These are phyloP conservation scores for Cygnus olor DNA, from an alignment of 2,797 vertebrate genomes.

Conservation along the genomic window DNA sequence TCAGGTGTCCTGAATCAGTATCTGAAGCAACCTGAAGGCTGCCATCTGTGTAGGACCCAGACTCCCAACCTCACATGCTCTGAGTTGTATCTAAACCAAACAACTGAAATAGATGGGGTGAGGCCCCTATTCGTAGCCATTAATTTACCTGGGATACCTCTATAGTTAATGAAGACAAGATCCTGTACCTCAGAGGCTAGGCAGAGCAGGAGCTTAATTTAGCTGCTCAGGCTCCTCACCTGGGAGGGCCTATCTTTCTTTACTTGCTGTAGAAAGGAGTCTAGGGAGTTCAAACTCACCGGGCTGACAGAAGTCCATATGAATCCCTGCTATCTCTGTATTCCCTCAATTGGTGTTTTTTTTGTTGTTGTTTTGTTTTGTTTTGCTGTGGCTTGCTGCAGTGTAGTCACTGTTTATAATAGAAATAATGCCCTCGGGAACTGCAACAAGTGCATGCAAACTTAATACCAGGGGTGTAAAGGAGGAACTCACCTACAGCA, in stretches of 20 bases:
- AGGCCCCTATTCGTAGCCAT: not conserved
- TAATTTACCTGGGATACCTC: not conserved
- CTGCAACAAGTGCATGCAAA: not conserved
- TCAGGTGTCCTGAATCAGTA: not conserved
- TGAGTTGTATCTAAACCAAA: not conserved
- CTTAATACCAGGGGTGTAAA: not conserved
- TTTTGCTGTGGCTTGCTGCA: not conserved
- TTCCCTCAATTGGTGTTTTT: not conserved
- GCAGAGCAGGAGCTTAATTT: not conserved
- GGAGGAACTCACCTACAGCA: not conserved
- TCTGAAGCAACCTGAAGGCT: not conserved
- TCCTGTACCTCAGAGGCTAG: not conserved
- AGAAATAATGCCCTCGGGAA: not conserved
- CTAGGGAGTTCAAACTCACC: not conserved
- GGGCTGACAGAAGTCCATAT: not conserved
- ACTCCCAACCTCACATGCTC: not conserved
- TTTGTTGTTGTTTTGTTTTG: not conserved
- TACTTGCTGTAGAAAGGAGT: not conserved
- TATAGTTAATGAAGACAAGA: not conserved
- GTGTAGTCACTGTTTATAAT: not conserved
- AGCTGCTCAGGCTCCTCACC: not conserved
- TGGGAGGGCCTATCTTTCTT: not conserved
- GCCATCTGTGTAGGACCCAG: rapidly evolving
- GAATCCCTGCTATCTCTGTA: not conserved
- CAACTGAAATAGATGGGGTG: not conserved